Conservation (phyloP, 2,113 vertebrate genomes). For the Gila orcuttii region DNA sequence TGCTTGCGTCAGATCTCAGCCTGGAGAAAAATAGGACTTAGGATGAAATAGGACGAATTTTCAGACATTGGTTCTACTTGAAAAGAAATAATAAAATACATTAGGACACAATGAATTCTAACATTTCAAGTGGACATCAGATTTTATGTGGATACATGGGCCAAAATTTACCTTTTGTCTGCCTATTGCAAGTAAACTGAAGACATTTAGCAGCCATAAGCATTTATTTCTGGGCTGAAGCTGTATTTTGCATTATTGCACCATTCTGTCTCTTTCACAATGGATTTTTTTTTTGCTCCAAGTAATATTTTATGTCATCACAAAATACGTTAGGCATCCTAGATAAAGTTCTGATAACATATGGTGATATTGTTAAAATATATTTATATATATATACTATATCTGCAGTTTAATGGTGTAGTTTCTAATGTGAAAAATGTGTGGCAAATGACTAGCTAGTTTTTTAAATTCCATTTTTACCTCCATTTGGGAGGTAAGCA, state of each 20-base stretch:
- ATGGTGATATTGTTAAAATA: background rate
- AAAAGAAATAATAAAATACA: background rate
- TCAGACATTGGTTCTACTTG: background rate
- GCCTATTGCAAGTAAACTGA: background rate
- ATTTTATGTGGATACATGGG: background rate
- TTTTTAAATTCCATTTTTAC: background rate
- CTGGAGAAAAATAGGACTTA: background rate
- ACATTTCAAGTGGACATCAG: background rate
- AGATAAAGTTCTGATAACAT: background rate
- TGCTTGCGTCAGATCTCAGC: slow-evolving; percentile 13
- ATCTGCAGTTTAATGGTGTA: background rate
- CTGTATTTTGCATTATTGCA: background rate
- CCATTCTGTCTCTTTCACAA: background rate
- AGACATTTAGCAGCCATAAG: background rate
- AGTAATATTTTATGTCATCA: background rate
- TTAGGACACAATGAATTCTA: background rate
- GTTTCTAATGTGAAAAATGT: background rate
- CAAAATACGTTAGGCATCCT: background rate
- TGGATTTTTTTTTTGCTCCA: background rate
- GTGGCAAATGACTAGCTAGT: background rate
- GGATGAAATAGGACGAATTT: no score
- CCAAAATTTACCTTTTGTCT: background rate
- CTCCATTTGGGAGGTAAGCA: background rate
- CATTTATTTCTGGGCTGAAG: background rate
- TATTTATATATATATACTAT: no score